phyloP scores from a whole-genome alignment of 1,140 invertebrate species.

The Zophobas atratus region DNA sequence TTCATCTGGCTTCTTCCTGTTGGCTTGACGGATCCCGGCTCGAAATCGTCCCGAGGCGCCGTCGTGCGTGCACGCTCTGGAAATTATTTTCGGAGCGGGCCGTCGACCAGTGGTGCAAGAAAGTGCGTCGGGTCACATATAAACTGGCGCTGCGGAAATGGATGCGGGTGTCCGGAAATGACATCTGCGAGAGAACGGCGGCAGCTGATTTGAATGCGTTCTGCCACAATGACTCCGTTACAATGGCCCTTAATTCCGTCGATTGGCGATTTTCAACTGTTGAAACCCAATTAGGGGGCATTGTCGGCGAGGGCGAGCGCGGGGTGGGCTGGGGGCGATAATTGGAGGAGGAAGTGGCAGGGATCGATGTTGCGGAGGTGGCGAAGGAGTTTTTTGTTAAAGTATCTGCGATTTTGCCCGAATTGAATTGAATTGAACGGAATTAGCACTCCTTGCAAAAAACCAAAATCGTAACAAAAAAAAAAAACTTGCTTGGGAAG shows the following conservation, averaged over 20 bases:
- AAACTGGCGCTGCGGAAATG: slow-evolving; percentile 5
- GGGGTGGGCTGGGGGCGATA: too few relatives aligned
- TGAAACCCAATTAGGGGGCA: slow-evolving; percentile 28
- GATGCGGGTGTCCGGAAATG: slow-evolving; percentile 20
- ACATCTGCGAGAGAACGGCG: slow-evolving; percentile 19
- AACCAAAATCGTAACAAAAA: too few relatives aligned
- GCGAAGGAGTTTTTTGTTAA: too few relatives aligned
- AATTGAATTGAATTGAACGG: too few relatives aligned
- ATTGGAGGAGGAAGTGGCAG: too few relatives aligned
- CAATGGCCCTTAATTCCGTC: slow-evolving; percentile 38
- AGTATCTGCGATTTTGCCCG: too few relatives aligned
- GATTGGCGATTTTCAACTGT: slow-evolving; percentile 37
- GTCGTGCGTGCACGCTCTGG: background rate
- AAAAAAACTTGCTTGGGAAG: too few relatives aligned
- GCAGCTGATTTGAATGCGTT: slow-evolving; percentile 39
- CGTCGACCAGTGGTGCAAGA: slow-evolving; percentile 5
- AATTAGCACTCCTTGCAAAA: too few relatives aligned
- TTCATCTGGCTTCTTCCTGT: too few relatives aligned
- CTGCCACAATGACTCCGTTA: slow-evolving; percentile 22
- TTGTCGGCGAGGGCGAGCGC: slow-evolving; percentile 7
- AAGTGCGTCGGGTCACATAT: slow-evolving; percentile 16
- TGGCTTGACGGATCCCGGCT: too few relatives aligned
- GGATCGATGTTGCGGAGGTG: too few relatives aligned
- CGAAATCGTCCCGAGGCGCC: too few relatives aligned
- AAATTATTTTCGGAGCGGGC: slow-evolving; percentile 26